Evolutionary conservation across 2,888 invertebrate species (phyloP), one percentile per base, ranked within the genome.

Genomic region (Dynastes grantii): DNA sequence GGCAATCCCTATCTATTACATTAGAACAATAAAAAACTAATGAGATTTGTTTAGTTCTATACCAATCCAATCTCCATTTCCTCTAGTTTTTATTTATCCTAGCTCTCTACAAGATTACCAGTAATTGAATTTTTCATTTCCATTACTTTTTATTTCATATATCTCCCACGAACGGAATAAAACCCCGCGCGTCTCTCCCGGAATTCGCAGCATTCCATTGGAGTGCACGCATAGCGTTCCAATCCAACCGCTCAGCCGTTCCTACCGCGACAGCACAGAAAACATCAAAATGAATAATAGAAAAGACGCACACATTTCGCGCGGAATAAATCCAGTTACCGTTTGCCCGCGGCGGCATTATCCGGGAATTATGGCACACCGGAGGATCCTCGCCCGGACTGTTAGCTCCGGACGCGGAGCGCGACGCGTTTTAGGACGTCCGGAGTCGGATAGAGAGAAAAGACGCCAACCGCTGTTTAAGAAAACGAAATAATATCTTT

Each of bases 281-380:
- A 73, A 73, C 73, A 73, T 73, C 73, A 73, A 73, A 73, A 73
- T 73, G 73, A 73, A 73, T 73, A 73, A 73, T 73, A 73, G 55
- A 73, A 73, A 73, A 73, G 73, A 37, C 73, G 58, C 51, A 68
- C 73, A 61, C 40, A 11, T 40, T 58, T 58, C 40, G 73, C 55
- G 16, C 9, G 58, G 73, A 58, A 73, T 73, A 73, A 73, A 73
- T 73, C 73, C 73, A 73, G 73, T 73, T 73, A 61, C 73, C 73
- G 73, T 73, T 73, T 73, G 61, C 73, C 73, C 73, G 73, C 58
- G 73, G 73, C 58, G 73, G 40, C 40, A 73, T 73, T 73, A 73
- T 73, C 40, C 73, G 37, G 73, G 73, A 73, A 73, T 73, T 73
- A 73, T 61, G 73, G 73, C 58, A 73, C 73, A 61, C 73, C 73